Evolutionary conservation across 2,113 vertebrate species (phyloP).

Genomic region (Oxyruncus cristatus): DNA sequence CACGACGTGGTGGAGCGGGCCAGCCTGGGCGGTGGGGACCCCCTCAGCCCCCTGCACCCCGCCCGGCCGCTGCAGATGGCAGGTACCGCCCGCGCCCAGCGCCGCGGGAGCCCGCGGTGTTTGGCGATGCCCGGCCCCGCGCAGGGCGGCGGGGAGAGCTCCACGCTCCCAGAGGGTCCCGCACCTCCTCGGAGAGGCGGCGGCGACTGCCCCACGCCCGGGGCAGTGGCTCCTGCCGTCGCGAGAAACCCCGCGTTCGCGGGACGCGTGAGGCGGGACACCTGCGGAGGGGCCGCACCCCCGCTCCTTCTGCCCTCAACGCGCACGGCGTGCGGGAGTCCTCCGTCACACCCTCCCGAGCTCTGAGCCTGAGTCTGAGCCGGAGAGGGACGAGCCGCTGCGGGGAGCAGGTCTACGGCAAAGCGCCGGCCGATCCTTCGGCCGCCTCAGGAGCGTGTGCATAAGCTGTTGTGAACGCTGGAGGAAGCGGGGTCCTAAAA

Average conservation of each 20-base stretch:
- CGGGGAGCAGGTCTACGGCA: neutral
- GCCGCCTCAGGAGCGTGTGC: neutral
- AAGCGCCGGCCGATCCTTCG: neutral
- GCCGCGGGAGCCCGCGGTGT: neutral
- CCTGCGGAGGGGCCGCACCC: neutral
- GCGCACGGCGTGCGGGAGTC: neutral
- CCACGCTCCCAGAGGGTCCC: neutral
- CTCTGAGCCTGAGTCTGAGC: neutral
- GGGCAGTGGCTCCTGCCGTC: neutral
- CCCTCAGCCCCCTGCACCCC: slow-evolving; percentile 91
- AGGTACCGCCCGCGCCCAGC: slow-evolving; percentile 77
- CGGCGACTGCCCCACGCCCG: neutral
- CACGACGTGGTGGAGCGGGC: slow-evolving; percentile 96
- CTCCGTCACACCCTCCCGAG: neutral
- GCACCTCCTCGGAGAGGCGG: neutral
- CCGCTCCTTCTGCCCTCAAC: neutral
- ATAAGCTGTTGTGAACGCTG: neutral
- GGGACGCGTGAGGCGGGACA: neutral
- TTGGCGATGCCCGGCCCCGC: neutral
- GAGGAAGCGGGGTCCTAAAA: neutral
- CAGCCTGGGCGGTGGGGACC: slow-evolving; percentile 86
- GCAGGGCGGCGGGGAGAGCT: neutral
- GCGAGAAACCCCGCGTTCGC: neutral
- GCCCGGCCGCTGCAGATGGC: slow-evolving; percentile 95
- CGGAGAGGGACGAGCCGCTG: neutral